phyloP scores from a whole-genome alignment of 2,888 invertebrate genomes.

The Drosophila multiciliata region DNA sequence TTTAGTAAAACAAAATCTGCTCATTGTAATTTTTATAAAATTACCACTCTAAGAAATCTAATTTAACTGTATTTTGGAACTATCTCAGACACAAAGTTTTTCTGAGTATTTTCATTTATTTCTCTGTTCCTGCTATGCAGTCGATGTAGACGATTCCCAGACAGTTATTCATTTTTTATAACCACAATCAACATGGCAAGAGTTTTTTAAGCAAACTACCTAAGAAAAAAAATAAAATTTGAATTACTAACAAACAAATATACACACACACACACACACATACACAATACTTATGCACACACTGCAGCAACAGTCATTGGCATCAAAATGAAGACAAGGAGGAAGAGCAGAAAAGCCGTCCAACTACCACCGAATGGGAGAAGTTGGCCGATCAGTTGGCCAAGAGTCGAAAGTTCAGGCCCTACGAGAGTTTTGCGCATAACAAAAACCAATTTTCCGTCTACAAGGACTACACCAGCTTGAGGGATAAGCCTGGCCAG shows the following conservation, averaged over 20 bases:
- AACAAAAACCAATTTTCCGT: conserved; percentile 69
- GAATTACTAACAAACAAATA: conserved; percentile 41
- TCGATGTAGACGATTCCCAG: not conserved
- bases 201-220: conserved; percentile 12
- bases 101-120: not conserved
- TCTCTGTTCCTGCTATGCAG: not conserved
- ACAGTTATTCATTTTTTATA: not conserved
- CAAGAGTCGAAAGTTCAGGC: conserved; percentile 77
- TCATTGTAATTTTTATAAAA: not conserved
- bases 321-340: conserved; percentile 15
- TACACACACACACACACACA: conserved; percentile 7
- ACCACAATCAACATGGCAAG: conserved; percentile 19
- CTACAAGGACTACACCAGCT: conserved; percentile 69
- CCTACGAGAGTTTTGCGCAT: conserved; percentile 74
- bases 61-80: not conserved
- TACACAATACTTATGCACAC: conserved; percentile 11
- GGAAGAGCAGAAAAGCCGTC: conserved; percentile 57
- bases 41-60: accelerated
- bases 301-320: conserved; percentile 38
- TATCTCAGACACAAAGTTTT: not conserved
- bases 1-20: not conserved
- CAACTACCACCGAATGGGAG: conserved; percentile 83
- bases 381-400: conserved; percentile 82
- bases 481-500: conserved; percentile 65
- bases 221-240: conserved; percentile 6